Percentiles rank a stretch among this genome's conserved stretches.
These are phyloP conservation scores for Drosophila cardini DNA, from an alignment of 1,140 invertebrate genomes.

Conservation along the genomic window DNA sequence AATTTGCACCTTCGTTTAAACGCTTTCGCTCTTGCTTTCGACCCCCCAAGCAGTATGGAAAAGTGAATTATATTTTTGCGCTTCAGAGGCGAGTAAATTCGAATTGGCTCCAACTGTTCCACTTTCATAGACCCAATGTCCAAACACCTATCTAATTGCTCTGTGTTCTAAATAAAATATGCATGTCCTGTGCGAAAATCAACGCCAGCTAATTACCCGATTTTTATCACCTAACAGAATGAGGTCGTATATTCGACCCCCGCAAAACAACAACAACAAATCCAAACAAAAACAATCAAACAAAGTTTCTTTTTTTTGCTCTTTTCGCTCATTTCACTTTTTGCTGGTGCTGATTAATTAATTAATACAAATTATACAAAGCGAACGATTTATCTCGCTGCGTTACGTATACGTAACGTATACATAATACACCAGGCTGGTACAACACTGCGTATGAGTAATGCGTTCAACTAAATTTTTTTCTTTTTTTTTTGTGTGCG, in stretches of 20 bases:
- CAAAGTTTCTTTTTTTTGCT: conserved; percentile 24
- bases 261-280: conserved; percentile 13
- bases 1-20: conserved; percentile 82
- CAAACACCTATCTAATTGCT: background rate
- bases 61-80: conserved; percentile 73
- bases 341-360: conserved; percentile 68
- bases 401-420: conserved; percentile 15
- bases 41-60: conserved; percentile 19
- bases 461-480: conserved; percentile 64
- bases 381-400: conserved; percentile 55
- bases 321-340: conserved; percentile 30
- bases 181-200: conserved; percentile 76
- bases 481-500: no score
- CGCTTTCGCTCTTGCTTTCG: conserved; percentile 47
- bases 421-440: conserved; percentile 25
- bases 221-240: conserved; percentile 72
- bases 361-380: conserved; percentile 59
- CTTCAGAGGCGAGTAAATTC: conserved; percentile 67
- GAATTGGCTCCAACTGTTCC: conserved; percentile 54
- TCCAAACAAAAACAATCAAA: background rate
- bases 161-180: conserved; percentile 38
- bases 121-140: conserved; percentile 38
- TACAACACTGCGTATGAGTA: conserved; percentile 71
- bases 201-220: conserved; percentile 78
- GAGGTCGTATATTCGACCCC: conserved; percentile 57